Evolutionary conservation across 1,140 invertebrate genomes (phyloP), one percentile per base, ranked within the genome.

Genomic region (Tribolium castaneum): DNA sequence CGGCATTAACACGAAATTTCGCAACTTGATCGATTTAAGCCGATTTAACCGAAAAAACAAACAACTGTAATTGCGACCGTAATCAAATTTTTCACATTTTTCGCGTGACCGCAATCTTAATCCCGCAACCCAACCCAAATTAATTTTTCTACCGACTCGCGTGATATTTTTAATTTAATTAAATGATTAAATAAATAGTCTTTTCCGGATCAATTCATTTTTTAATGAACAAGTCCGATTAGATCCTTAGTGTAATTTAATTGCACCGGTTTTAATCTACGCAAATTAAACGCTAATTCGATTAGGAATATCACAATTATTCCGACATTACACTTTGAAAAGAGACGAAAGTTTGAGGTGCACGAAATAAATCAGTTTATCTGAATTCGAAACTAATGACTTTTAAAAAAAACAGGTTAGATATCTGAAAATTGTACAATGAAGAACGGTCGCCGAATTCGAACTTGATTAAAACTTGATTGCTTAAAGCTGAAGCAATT

Each of bases 81-180:
- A 59, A 59, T 59, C 6, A 59, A 59, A 59, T 59, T 59, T 59
- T 59, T 59, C 19, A 59, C 54, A 19, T 22, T 25, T 30, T 56
- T 30, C 25, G 54, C 54, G 54, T 59, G 54, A 59, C 54, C 54
- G 16, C 19, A 59, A 59, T 59, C 54, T 59, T 59, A 59, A 59
- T 59, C 54, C 54, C 3, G 2, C 4, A 22, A 22, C 54, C 54
- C 22, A 30, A n/a, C 54, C 54, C 54, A 10, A 22, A 25, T 59
- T 25, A 5, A 59, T 59, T 59, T 59, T 59, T 30, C 54, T 30
- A 59, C 19, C 54, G 54, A 22, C 19, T 30, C 19, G 54, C 54
- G 22, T 25, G 54, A 59, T 59, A 22, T 22, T 59, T 19, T 30
- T 59, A 59, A 59, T 59, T 59, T 59, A 59, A 59, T 59, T 59